Evolutionary conservation across 2,888 invertebrate species (phyloP).

Genomic region (Drosophila paranaensis): DNA sequence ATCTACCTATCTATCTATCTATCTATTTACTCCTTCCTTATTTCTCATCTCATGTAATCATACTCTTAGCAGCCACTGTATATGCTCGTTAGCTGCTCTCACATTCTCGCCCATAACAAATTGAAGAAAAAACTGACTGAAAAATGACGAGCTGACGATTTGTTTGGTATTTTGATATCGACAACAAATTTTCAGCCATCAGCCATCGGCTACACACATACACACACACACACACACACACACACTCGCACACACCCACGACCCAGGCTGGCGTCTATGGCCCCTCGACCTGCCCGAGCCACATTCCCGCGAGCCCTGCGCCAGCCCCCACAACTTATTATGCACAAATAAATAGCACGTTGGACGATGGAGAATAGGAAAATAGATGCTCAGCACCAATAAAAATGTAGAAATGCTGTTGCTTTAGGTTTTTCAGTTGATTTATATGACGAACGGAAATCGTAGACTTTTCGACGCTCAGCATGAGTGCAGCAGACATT

Average conservation of each 20-base stretch:
- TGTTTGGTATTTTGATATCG: slow-evolving; percentile 77
- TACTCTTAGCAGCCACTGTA: slow-evolving; percentile 31
- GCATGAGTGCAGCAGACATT: slow-evolving; percentile 76
- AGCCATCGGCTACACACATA: slow-evolving; percentile 15
- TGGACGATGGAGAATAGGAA: slow-evolving; percentile 3
- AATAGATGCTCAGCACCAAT: slow-evolving; percentile 47
- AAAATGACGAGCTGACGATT: slow-evolving; percentile 79
- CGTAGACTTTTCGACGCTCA: slow-evolving; percentile 82
- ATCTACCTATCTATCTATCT: too few relatives aligned
- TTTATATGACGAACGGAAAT: slow-evolving; percentile 79
- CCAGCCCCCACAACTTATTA: slow-evolving; percentile 66
- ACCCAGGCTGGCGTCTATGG: slow-evolving; percentile 53
- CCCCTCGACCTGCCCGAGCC: slow-evolving; percentile 8
- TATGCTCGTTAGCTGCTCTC: slow-evolving; percentile 44
- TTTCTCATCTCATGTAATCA: not conserved
- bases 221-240: not conserved
- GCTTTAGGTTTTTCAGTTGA: slow-evolving; percentile 60
- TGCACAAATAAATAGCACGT: slow-evolving; percentile 72
- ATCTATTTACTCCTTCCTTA: not conserved
- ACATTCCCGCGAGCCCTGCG: not conserved
- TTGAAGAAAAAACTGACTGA: slow-evolving; percentile 67
- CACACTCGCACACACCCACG: slow-evolving; percentile 9
- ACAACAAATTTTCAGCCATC: slow-evolving; percentile 56
- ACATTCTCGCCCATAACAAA: slow-evolving; percentile 54
- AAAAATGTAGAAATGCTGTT: slow-evolving; percentile 59